Percentiles rank a stretch among this genome's conserved stretches.
Evolutionary conservation across 2,113 vertebrate genomes (phyloP).

Genomic region (Orientallactaga bullata): DNA sequence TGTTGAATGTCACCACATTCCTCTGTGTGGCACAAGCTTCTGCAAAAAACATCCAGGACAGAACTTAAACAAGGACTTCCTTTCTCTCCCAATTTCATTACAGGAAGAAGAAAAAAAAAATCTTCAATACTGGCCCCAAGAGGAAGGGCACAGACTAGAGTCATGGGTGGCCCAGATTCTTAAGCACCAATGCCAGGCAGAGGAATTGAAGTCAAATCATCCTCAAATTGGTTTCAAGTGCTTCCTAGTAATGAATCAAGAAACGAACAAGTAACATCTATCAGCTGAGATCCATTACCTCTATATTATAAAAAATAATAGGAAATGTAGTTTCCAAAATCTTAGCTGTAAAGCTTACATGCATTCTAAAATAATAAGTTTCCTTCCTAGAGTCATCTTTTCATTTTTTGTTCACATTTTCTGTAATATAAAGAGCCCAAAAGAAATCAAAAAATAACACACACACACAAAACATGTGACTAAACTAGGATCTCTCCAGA

Average conservation of each 20-base stretch:
- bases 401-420: neutral
- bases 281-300: neutral
- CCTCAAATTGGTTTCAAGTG: neutral
- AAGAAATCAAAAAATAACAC: neutral
- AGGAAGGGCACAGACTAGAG: rapidly evolving
- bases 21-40: rapidly evolving
- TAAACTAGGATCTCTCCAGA: neutral
- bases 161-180: neutral
- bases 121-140: too few relatives aligned
- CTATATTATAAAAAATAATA: neutral
- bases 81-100: neutral
- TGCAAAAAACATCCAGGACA: rapidly evolving
- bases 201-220: too few relatives aligned
- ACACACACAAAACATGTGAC: neutral
- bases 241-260: neutral
- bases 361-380: neutral
- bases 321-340: neutral
- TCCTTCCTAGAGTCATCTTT: neutral
- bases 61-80: rapidly evolving
- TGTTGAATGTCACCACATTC: neutral
- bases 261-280: neutral
- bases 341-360: neutral
- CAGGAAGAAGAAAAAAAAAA: neutral
- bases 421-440: neutral
- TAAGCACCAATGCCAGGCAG: rapidly evolving